These are phyloP conservation scores for Gymnosoma rotundatum DNA, from an alignment of 2,888 invertebrate species.

Conservation along the genomic window DNA sequence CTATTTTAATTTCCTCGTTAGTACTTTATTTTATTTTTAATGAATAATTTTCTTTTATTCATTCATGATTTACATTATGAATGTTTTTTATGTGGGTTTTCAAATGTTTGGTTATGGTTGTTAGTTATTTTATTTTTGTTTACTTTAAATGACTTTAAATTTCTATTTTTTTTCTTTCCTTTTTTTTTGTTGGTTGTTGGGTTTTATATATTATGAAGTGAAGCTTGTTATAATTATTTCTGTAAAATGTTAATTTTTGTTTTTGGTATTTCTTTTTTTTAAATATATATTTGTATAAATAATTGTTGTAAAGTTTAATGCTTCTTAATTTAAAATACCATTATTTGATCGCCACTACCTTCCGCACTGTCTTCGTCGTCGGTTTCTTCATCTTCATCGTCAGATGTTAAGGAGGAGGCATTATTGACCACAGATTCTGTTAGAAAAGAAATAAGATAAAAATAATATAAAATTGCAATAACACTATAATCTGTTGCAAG, in stretches of 20 bases:
- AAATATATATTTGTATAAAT: constrained; percentile 45
- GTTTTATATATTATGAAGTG: constrained; percentile 56
- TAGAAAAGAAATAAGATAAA: constrained; percentile 4
- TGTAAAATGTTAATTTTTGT: constrained; percentile 35
- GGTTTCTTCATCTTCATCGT: constrained; percentile 89
- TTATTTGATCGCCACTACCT: constrained; percentile 89
- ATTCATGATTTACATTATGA: constrained; percentile 52
- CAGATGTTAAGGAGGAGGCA: constrained; percentile 85
- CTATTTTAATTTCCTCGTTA: background rate
- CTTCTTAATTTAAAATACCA: constrained; percentile 84
- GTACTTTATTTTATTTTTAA: too few species aligned
- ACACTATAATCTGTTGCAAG: too few species aligned
- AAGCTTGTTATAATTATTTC: constrained; percentile 62
- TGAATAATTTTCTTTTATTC: background rate
- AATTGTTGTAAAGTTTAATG: constrained; percentile 25
- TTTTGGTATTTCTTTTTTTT: constrained; percentile 7
- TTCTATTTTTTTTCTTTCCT: constrained; percentile 25
- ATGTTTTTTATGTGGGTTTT: constrained; percentile 30
- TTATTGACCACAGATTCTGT: constrained; percentile 84
- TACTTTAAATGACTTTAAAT: constrained; percentile 45
- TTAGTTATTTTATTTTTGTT: background rate
- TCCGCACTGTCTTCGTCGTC: constrained; percentile 88
- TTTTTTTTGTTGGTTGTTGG: too few species aligned
- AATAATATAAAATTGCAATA: background rate
- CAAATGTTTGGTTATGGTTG: constrained; percentile 26